Percentiles rank a stretch among this genome's conserved stretches.
Conservation (phyloP, 2,888 invertebrate species). For the Drosophila affinis region DNA sequence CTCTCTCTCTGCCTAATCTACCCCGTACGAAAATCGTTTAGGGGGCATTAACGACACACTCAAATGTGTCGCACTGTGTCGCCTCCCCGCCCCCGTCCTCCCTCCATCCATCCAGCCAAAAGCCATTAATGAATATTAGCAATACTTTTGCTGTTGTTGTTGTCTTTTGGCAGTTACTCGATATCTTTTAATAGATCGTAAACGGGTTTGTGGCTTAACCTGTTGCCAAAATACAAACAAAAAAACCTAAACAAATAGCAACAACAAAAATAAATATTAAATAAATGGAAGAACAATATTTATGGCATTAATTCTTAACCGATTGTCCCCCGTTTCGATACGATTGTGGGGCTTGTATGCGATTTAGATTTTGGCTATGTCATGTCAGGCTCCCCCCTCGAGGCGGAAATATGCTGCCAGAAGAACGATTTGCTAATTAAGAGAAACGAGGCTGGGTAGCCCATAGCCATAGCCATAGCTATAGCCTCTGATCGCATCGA, state of each 20-base stretch:
- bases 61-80: slow-evolving; percentile 32
- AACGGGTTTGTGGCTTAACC: slow-evolving; percentile 52
- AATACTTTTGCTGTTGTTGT: slow-evolving; percentile 21
- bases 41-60: neutral
- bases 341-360: slow-evolving; percentile 9
- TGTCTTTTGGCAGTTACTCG: slow-evolving; percentile 40
- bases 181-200: slow-evolving; percentile 53
- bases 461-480: neutral
- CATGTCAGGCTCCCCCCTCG: slow-evolving; percentile 5
- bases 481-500: slow-evolving; percentile 21
- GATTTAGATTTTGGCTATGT: slow-evolving; percentile 28
- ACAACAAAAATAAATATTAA: slow-evolving; percentile 32
- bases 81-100: neutral
- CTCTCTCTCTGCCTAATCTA: neutral
- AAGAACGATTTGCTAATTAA: slow-evolving; percentile 53
- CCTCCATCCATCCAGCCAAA: neutral
- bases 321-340: neutral
- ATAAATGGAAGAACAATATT: slow-evolving; percentile 38
- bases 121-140: slow-evolving; percentile 68
- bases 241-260: neutral
- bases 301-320: slow-evolving; percentile 16
- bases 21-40: neutral
- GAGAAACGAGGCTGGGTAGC: slow-evolving; percentile 41
- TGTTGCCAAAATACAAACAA: slow-evolving; percentile 53
- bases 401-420: slow-evolving; percentile 45